Base-by-base conservation (phyloP, 2,113 vertebrate species). In the Centrocercus urophasianus region DNA sequence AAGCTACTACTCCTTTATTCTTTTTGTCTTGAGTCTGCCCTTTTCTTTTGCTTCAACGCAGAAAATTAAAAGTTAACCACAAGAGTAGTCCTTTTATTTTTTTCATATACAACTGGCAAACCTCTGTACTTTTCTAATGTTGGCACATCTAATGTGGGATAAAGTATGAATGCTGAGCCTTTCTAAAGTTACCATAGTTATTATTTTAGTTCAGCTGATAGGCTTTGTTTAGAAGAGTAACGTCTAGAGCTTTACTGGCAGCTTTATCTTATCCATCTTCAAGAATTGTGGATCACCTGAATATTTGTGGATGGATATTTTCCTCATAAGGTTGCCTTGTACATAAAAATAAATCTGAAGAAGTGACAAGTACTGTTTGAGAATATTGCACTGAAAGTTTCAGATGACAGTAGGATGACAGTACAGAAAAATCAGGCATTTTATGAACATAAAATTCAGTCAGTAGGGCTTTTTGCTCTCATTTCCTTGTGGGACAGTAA, bases 81-180 rank as follows among this genome's bases (percentile, higher is more conserved):
- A 90, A 90, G 86, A 96, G 81, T 95, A 79, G 64, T 30, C 17
- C n/a, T 83, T 93, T 83, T 43, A 36, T 86, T 93, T 92, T 93
- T 93, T 74, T 93, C 52, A 76, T 94, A 34, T 69, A 70, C 66
- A 96, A 79, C 87, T 90, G 67, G 76, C 86, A 96, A 71, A 86
- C 71, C 96, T 97, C 96, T 96, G 95, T 65, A 91, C 93, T 97
- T 94, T 86, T 79, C 95, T 94, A 78, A 70, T 87, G 86, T 90
- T 52, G 57, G 59, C 11, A 3, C 47, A 52, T 93, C 94, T 96
- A 77, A 93, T 47, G 82, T 86, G 4, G 63, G 82, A 79, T 95
- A 71, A 96, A 91, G 59, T 92, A 50, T 57, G 79, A 96, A 95
- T 93, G 70, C 88, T 69, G 47, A 43, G 65, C 76, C 65, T 95